phyloP scores from a whole-genome alignment of 2,888 invertebrate species.

The Philopedon plagiatum region DNA sequence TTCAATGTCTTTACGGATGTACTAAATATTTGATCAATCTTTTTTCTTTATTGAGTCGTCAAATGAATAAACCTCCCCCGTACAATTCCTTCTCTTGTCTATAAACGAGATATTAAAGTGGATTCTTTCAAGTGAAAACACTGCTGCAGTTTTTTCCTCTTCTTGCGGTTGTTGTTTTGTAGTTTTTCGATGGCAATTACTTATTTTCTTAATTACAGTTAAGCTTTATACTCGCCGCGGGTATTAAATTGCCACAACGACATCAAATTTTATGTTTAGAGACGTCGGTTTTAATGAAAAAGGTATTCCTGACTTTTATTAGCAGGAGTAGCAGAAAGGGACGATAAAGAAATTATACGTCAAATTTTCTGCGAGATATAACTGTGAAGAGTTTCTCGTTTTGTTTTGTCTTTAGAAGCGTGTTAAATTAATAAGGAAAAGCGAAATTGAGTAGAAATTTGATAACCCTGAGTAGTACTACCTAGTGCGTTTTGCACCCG shows the following conservation, averaged over 20 bases:
- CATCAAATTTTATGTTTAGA: conserved; percentile 2
- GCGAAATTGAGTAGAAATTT: too few relatives aligned
- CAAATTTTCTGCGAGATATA: too few relatives aligned
- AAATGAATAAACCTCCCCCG: too few relatives aligned
- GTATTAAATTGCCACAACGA: conserved; percentile 8
- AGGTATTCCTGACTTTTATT: neutral
- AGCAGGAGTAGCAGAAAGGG: neutral
- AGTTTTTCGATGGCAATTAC: conserved; percentile 21
- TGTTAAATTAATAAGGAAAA: too few relatives aligned
- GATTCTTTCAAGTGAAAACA: neutral
- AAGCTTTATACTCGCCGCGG: neutral
- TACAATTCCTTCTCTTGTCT: neutral
- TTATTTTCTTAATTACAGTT: neutral
- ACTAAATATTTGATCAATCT: too few relatives aligned
- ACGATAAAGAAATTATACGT: too few relatives aligned
- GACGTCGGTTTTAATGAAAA: neutral
- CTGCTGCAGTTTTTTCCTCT: conserved; percentile 4
- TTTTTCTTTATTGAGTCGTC: too few relatives aligned
- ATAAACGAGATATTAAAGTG: conserved; percentile 7
- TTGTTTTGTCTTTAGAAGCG: too few relatives aligned
- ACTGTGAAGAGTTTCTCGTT: too few relatives aligned
- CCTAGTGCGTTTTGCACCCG: too few relatives aligned
- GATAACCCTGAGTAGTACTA: too few relatives aligned
- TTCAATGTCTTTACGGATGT: too few relatives aligned
- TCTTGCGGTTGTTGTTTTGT: conserved; percentile 9